phyloP scores from a whole-genome alignment of 2,113 vertebrate species.

The Nipponia nippon region DNA sequence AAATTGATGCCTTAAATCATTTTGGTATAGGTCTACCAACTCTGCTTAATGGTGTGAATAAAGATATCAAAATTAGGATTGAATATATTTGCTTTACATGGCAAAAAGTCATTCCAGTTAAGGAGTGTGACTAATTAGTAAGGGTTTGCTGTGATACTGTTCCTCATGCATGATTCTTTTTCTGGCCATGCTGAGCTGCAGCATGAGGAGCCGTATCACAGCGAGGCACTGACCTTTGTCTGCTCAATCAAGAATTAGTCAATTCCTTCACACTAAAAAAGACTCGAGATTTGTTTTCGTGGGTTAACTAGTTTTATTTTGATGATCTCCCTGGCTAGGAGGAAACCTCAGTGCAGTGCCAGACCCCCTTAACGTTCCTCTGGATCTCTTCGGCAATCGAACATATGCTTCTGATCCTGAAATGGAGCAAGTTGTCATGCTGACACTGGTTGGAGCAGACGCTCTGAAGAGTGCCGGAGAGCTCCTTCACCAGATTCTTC shows the following conservation, averaged over 20 bases:
- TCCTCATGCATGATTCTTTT: background rate
- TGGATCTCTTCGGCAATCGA: constrained; percentile 49
- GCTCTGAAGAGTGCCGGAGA: constrained; percentile 55
- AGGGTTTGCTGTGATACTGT: background rate
- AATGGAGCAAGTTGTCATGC: constrained; percentile 68
- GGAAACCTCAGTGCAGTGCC: constrained; percentile 62
- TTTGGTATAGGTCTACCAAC: background rate
- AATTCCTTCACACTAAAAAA: background rate
- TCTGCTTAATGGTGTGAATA: background rate
- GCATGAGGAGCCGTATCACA: background rate
- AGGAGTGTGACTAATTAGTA: background rate
- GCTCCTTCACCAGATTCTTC: constrained; percentile 52
- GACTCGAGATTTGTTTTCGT: background rate
- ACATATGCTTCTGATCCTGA: constrained; percentile 43
- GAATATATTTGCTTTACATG: background rate
- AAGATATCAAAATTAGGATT: background rate
- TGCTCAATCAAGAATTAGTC: background rate
- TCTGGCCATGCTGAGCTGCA: background rate
- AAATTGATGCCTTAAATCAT: background rate
- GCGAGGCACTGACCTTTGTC: background rate
- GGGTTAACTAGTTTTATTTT: background rate
- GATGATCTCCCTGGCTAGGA: constrained; percentile 37
- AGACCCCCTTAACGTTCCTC: constrained; percentile 17
- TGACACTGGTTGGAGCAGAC: constrained; percentile 62
- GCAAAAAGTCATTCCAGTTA: background rate